Evolutionary conservation across 2,797 vertebrate genomes (phyloP), one percentile per base, ranked within the genome.

Genomic region (Hemitrygon akajei): DNA sequence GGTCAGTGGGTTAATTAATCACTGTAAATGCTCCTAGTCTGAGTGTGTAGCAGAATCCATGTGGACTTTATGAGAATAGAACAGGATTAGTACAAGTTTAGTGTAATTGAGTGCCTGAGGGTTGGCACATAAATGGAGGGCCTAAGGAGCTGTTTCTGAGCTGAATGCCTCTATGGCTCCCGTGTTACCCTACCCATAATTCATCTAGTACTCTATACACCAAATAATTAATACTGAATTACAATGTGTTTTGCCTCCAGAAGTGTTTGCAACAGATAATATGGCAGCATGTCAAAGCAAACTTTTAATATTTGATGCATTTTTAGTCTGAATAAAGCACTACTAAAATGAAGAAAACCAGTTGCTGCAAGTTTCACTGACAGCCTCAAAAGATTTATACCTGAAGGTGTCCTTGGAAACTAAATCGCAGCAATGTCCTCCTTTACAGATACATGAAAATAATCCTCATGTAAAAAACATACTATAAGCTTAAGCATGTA

Each of bases 401-500:
- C 1, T 76, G 69, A 30, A 27, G 47, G 69, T 30, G 40, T 92
- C 73, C 27, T 76, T 93, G 37, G 56, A 93, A 93, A 76, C 12
- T 30, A 93, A 16, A 58, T 93, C 25, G 27, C 27, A 76, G 69
- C 25, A 73, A 75, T 56, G 56, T 73, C 40, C 27, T 11, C 37
- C 10, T 12, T 5, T 30, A 1, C 40, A 3, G 18, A 66, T 66
- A 66, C 63, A 37, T 34, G 60, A 93, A 93, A 76, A 30, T 1
- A 87, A 87, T 87, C 56, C 58, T 87, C 73, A 58, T 93, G 71
- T 93, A 76, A 93, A 76, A 76, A 93, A 7, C 1, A 37, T 40
- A 69, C 56, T 76, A 93, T 76, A 56, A 75, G 58, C 25, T 93
- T 37, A 93, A 93, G 69, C 69, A 93, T 93, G 91, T 76, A 73